Evolutionary conservation across 2,888 invertebrate species (phyloP).

Genomic region (Zelleria hepariella): DNA sequence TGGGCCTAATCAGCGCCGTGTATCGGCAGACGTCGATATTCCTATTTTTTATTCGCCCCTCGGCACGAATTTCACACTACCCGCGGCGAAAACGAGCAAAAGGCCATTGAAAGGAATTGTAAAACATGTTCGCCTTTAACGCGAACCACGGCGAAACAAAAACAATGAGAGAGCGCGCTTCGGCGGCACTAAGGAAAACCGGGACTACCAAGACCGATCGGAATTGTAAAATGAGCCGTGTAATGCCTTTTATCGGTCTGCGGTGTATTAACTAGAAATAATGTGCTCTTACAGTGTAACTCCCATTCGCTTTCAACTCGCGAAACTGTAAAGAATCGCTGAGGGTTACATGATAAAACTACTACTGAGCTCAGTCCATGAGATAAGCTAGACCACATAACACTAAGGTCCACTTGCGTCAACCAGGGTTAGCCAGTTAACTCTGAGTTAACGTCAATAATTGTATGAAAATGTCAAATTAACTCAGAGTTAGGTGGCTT

Average conservation of each 20-base stretch:
- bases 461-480: too few relatives aligned
- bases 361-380: too few relatives aligned
- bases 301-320: too few relatives aligned
- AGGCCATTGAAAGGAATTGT: conserved; percentile 28
- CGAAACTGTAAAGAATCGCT: too few relatives aligned
- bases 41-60: conserved; percentile 28
- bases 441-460: too few relatives aligned
- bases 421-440: too few relatives aligned
- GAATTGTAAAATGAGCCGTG: background rate
- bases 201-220: background rate
- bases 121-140: conserved; percentile 33
- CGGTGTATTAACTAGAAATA: background rate
- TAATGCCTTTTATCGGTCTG: background rate
- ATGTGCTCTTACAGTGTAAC: too few relatives aligned
- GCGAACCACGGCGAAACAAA: conserved; percentile 23
- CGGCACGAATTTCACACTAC: conserved; percentile 48
- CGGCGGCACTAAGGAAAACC: background rate
- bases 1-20: conserved; percentile 15
- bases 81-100: conserved; percentile 33
- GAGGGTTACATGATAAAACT: too few relatives aligned
- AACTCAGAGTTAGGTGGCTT: too few relatives aligned
- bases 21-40: conserved; percentile 6
- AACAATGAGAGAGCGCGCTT: conserved; percentile 21
- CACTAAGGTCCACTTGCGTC: too few relatives aligned
- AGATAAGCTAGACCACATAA: too few relatives aligned